Base-by-base conservation (phyloP, 2,113 vertebrate genomes). In the Mormyrus lacerda region DNA sequence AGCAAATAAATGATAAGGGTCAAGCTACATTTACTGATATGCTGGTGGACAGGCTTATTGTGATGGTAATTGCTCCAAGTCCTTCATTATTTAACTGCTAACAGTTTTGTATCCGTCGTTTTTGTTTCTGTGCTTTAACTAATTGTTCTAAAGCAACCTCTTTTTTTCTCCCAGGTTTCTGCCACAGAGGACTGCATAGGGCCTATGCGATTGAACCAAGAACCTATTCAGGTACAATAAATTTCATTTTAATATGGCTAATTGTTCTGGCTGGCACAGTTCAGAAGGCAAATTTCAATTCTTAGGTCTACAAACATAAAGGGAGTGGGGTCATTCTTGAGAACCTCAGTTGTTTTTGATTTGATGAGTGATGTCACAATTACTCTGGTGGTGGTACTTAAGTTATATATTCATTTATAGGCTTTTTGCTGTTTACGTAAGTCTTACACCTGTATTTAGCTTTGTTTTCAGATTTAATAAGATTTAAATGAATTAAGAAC, bases 121-220 rank as follows among this genome's bases (percentile, higher is more conserved):
- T 61, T 89, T 0, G 6, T 3, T 0, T 42, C 50, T 39, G 47
- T 39, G 24, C 17, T 44, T 13, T 45, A 27, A 15, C 82, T 35
- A 27, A 10, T 19, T 35, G 85, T 79, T 53, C 44, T 87, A 24
- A 85, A 73, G 39, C 82, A 58, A 27, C 2, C 42, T 51, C 84
- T 92, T 94, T 51, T 95, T 92, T 76, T 93, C 42, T 15, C 85
- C 24, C 96, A 99, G 98, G 95, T 97, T 91, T 96, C 97, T 89
- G 91, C 96, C 58, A 95, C 96, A 90, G 98, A 98, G 94, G 95
- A 98, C 91, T 96, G 96, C 92, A 94, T 99, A 2, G 98, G 98
- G 90, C 97, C 98, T 19, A 99, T 99, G 98, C 97, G 96, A 95
- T 91, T 99, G 93, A 98, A 95, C 8, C 97, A 97, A 93, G 97